phyloP scores from a whole-genome alignment of 1,140 invertebrate species.

The Gerris buenoi region DNA sequence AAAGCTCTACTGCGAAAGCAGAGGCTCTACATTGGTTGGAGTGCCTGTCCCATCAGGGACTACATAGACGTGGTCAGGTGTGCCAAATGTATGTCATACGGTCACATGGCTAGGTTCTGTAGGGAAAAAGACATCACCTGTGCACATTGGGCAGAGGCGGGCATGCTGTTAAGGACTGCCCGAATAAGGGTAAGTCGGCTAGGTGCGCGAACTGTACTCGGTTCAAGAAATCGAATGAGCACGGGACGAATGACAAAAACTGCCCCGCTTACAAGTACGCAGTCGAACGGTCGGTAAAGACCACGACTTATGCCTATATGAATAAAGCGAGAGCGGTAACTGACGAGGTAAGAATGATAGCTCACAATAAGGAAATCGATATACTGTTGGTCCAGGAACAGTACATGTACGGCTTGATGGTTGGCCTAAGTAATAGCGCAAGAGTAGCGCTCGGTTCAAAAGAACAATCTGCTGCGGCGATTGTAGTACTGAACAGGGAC shows the following conservation, averaged over 20 bases:
- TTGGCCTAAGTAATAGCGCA: not conserved
- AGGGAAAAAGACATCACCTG: not conserved
- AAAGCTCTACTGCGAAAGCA: not conserved
- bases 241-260: not conserved
- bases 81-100: not conserved
- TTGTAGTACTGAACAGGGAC: not conserved
- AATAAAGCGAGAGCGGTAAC: not conserved
- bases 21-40: not conserved
- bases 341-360: not conserved
- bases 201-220: not conserved
- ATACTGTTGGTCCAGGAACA: not conserved
- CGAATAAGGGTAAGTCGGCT: not conserved
- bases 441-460: not conserved
- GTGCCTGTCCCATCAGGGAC: not conserved
- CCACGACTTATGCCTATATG: not conserved
- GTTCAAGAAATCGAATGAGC: not conserved
- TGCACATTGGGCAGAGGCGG: not conserved
- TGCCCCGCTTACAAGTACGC: not conserved
- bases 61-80: not conserved
- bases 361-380: not conserved
- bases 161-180: not conserved
- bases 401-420: not conserved
- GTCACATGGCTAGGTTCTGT: not conserved
- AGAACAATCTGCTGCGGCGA: not conserved
- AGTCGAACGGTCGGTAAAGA: not conserved